These are phyloP conservation scores for Martes flavigula DNA, from an alignment of 2,797 vertebrate species.

Conservation along the genomic window DNA sequence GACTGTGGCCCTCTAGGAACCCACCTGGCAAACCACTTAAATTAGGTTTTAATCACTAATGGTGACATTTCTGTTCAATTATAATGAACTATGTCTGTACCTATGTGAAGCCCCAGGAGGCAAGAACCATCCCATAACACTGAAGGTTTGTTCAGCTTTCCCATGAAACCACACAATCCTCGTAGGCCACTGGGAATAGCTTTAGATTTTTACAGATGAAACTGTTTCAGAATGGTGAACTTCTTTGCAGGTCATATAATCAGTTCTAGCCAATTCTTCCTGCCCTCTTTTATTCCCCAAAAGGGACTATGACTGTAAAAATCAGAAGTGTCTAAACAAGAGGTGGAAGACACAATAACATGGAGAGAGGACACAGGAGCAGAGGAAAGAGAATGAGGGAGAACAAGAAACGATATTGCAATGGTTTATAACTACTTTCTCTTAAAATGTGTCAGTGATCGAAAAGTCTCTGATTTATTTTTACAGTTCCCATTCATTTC, in stretches of 20 bases:
- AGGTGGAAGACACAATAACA: not conserved
- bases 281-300: not conserved
- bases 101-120: not conserved
- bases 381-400: not conserved
- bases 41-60: constrained; percentile 13
- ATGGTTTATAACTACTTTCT: constrained; percentile 76
- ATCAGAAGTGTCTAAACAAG: not conserved
- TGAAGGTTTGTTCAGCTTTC: not conserved
- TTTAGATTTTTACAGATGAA: constrained; percentile 12
- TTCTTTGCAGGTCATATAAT: not conserved
- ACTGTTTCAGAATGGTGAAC: not conserved
- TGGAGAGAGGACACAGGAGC: not conserved
- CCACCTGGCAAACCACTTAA: not conserved
- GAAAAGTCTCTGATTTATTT: constrained; percentile 79
- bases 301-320: not conserved
- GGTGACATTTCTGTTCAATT: constrained; percentile 1
- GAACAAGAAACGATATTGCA: constrained; percentile 47
- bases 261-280: constrained; percentile 6
- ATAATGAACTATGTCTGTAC: not conserved
- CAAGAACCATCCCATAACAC: not conserved
- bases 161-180: not conserved
- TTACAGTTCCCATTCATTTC: constrained; percentile 78
- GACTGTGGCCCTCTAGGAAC: not conserved
- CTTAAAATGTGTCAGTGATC: constrained; percentile 80
- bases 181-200: not conserved